Conservation (phyloP, 1,140 invertebrate species). For the Drosophila nigrodunni region DNA sequence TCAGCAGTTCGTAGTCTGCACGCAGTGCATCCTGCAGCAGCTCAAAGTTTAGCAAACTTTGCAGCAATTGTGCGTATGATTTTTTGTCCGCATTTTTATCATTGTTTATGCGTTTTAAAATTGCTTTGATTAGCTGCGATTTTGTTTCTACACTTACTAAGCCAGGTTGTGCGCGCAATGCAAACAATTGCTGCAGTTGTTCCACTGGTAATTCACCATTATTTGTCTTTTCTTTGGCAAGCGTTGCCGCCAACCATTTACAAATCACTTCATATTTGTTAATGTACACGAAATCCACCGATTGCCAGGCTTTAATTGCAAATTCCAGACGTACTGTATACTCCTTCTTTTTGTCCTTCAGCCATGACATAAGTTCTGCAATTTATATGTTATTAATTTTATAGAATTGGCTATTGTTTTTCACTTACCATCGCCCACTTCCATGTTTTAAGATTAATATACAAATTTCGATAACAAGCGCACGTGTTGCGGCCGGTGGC, state of each 20-base stretch:
- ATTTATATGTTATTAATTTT: background rate
- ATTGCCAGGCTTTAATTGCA: conserved; percentile 77
- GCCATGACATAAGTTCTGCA: conserved; percentile 70
- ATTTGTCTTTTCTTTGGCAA: background rate
- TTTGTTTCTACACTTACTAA: conserved; percentile 54
- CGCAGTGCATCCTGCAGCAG: conserved; percentile 69
- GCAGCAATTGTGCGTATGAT: conserved; percentile 36
- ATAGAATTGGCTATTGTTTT: background rate
- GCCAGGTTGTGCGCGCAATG: conserved; percentile 64
- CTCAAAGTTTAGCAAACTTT: conserved; percentile 54
- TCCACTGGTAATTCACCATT: conserved; percentile 24
- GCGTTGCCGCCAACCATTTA: conserved; percentile 56
- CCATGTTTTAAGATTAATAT: conserved; percentile 46
- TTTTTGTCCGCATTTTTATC: background rate
- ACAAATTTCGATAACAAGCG: conserved; percentile 45
- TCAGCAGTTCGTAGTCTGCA: conserved; percentile 46
- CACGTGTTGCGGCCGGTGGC: conserved; percentile 46
- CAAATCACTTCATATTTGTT: conserved; percentile 75
- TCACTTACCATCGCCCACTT: conserved; percentile 61
- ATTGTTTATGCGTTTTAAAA: conserved; percentile 7
- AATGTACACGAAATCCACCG: conserved; percentile 68
- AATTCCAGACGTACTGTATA: conserved; percentile 67
- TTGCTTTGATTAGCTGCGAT: conserved; percentile 28
- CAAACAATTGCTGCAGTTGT: conserved; percentile 59
- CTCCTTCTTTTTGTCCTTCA: conserved; percentile 47